These are phyloP conservation scores for Rotaria magnacalcarata DNA, from an alignment of 2,888 invertebrate genomes.

Conservation along the genomic window DNA sequence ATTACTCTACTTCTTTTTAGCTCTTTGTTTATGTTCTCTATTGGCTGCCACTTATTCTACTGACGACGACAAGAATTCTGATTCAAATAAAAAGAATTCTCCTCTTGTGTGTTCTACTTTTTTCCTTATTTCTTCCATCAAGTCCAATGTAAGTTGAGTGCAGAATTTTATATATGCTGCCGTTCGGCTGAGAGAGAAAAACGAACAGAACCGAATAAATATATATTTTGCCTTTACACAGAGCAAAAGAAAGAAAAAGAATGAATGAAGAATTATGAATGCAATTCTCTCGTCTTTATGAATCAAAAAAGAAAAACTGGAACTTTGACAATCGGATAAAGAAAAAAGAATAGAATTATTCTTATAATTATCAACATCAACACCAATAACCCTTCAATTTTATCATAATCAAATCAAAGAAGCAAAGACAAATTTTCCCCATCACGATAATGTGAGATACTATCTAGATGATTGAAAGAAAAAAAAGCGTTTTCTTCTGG, in stretches of 20 bases:
- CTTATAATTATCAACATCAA: not conserved
- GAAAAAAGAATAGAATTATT: not conserved
- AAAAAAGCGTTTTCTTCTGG: too few species aligned
- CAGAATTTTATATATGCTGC: conserved; percentile 5
- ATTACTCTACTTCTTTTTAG: not conserved
- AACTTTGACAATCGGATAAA: not conserved
- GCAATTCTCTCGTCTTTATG: not conserved
- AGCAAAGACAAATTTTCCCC: not conserved
- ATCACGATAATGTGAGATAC: not conserved
- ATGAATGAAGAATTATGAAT: not conserved
- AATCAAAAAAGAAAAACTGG: not conserved
- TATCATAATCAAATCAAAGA: not conserved
- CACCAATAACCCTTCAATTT: not conserved
- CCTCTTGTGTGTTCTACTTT: not conserved
- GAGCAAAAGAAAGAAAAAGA: not conserved
- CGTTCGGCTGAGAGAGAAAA: not conserved
- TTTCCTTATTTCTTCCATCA: not conserved
- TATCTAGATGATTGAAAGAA: not conserved
- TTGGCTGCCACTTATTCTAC: not conserved
- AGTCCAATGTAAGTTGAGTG: not conserved
- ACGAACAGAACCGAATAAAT: not conserved
- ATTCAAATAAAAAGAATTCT: not conserved
- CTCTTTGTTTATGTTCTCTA: not conserved
- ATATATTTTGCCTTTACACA: not conserved
- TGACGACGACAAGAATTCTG: conserved; percentile 22